Base-by-base conservation (phyloP, 2,797 vertebrate genomes). In the Sarcoramphus papa region DNA sequence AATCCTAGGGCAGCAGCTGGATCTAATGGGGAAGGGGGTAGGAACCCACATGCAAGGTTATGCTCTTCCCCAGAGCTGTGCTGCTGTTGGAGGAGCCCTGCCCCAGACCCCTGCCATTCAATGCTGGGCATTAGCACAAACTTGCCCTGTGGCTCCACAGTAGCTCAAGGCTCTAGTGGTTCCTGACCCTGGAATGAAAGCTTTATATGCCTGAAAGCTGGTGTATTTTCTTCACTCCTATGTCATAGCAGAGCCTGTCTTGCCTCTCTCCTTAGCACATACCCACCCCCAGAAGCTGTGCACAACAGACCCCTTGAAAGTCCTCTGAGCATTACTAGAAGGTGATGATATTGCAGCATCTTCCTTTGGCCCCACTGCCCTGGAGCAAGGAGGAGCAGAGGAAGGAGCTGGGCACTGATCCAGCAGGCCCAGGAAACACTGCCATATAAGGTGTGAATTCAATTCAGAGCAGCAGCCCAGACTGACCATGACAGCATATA, bases 381-480 rank as follows among this genome's bases (percentile, higher is more conserved):
- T 31, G 27, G 10, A 79, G 56, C 4, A 5, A 89, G 50, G 56
- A 79, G 47, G 7, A 68, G 9, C 75, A 60, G 78, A 89, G 63
- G 50, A 87, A 76, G 48, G 35, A 89, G 59, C 54, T 11, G 9
- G 74, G 86, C 65, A 4, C 53, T 56, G 64, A 47, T 25, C 33
- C 88, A 84, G 59, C n/a, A 79, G 48, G 23, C 86, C 76, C 72
- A 91, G 87, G 88, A 96, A 86, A 67, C 6, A 23, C 82, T 70
- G 76, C 96, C 89, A 88, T 97, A 92, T 95, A 97, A 80, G 92
- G 96, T 86, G 72, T 77, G 54, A 94, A 90, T 25, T 53, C 78
- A 74, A 81, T 41, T 85, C 20, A 16, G 89, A 95, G 86, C 67
- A 73, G 54, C 70, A 91, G 64, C 64, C 54, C 31, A 16, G 43